These are phyloP conservation scores for Arenaria interpres DNA, from an alignment of 2,113 vertebrate species.

Conservation along the genomic window DNA sequence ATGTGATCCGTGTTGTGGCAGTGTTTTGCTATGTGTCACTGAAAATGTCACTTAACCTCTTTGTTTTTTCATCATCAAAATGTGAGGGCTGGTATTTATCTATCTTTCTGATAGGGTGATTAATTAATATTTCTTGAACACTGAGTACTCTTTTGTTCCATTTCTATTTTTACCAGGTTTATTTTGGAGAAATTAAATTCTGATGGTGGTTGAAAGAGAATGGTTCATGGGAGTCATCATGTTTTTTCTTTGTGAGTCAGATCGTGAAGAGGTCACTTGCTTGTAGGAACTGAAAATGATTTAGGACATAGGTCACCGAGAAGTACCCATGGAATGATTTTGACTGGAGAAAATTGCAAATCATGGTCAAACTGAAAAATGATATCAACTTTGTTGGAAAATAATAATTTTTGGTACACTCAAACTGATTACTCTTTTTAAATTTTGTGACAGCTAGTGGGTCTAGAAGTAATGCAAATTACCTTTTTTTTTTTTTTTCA, in stretches of 20 bases:
- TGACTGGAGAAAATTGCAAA: conserved; percentile 36
- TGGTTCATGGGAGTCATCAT: neutral
- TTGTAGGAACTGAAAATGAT: conserved; percentile 39
- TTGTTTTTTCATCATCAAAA: conserved; percentile 28
- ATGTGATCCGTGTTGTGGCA: conserved; percentile 24
- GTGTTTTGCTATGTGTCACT: conserved; percentile 48
- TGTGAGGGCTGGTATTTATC: neutral
- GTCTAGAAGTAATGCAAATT: conserved; percentile 8
- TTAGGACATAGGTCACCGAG: conserved; percentile 32
- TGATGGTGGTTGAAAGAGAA: neutral
- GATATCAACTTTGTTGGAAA: neutral
- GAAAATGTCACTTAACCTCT: conserved; percentile 36
- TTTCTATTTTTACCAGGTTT: conserved; percentile 24
- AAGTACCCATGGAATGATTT: conserved; percentile 39
- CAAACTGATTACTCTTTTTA: neutral
- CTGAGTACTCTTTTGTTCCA: neutral
- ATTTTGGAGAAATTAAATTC: conserved; percentile 29
- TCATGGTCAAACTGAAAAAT: conserved; percentile 31
- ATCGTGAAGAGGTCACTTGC: conserved; percentile 47
- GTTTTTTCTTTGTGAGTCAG: conserved; percentile 39
- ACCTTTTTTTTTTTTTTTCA: neutral
- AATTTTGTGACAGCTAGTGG: conserved; percentile 21
- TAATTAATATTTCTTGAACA: conserved; percentile 58
- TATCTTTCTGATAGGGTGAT: conserved; percentile 1
- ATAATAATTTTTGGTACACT: conserved; percentile 29